Conservation (phyloP, 2,888 invertebrate species). For the Sarcophaga rosellei region DNA sequence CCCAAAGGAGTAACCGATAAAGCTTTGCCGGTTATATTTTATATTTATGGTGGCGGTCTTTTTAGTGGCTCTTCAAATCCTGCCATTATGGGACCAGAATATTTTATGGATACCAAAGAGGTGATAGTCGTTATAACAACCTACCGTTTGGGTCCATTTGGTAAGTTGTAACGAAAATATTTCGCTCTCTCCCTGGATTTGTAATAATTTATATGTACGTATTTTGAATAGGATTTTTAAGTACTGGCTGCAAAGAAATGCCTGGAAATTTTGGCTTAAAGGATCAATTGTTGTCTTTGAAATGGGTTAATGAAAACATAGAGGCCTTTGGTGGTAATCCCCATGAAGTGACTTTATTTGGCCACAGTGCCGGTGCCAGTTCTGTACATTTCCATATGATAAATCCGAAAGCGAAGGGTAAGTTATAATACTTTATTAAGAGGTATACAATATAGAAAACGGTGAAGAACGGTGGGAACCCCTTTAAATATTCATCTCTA, state of each 20-base stretch:
- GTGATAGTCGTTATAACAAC: constrained; percentile 80
- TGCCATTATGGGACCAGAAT: constrained; percentile 79
- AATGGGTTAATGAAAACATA: constrained; percentile 81
- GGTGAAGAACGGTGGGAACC: too few relatives aligned
- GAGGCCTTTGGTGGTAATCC: constrained; percentile 80
- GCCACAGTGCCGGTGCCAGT: constrained; percentile 81
- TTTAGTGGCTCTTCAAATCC: constrained; percentile 81
- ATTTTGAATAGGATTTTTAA: constrained; percentile 78
- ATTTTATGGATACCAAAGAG: constrained; percentile 81
- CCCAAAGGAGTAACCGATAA: constrained; percentile 72
- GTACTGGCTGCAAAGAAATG: constrained; percentile 80
- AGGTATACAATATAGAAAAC: too few relatives aligned
- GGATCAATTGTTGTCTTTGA: constrained; percentile 81
- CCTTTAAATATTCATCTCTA: neutral
- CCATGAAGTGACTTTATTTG: constrained; percentile 80
- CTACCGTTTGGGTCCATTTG: constrained; percentile 79
- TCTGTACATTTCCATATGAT: constrained; percentile 81
- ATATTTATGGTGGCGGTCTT: constrained; percentile 82
- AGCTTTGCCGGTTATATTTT: constrained; percentile 81
- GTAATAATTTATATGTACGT: too few relatives aligned
- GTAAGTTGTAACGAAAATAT: constrained; percentile 56
- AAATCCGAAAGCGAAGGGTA: constrained; percentile 80
- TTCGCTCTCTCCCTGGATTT: too few relatives aligned
- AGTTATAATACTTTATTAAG: neutral
- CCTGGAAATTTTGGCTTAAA: constrained; percentile 82